These are phyloP conservation scores for Hesperophylax magnus DNA, from an alignment of 1,140 invertebrate genomes.

Conservation along the genomic window DNA sequence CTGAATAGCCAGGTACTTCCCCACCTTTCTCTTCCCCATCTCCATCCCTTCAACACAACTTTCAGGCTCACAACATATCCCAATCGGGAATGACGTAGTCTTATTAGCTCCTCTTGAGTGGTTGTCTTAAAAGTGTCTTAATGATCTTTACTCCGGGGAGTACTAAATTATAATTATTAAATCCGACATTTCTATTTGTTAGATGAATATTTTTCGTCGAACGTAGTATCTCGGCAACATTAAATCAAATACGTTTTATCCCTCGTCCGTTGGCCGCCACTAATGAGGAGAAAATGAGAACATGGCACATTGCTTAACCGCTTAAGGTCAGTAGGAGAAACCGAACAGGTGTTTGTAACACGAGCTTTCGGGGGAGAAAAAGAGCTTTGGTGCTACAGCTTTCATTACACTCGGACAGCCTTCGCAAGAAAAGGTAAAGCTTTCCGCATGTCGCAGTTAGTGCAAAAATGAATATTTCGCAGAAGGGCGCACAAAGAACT, in stretches of 20 bases:
- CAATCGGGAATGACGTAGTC: too few relatives aligned
- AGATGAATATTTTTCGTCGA: too few relatives aligned
- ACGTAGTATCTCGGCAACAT: neutral
- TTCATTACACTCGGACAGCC: constrained; percentile 37
- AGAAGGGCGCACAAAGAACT: constrained; percentile 9
- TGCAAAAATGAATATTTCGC: constrained; percentile 55
- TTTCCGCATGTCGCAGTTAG: constrained; percentile 41
- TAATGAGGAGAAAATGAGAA: constrained; percentile 37
- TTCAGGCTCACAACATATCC: too few relatives aligned
- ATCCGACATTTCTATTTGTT: too few relatives aligned
- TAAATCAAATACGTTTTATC: constrained; percentile 3
- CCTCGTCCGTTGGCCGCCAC: neutral
- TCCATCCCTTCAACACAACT: too few relatives aligned
- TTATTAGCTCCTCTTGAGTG: too few relatives aligned
- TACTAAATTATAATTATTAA: too few relatives aligned
- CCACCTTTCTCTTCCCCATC: too few relatives aligned
- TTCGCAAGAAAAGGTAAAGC: constrained; percentile 24
- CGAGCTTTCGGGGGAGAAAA: constrained; percentile 11
- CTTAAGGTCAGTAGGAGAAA: constrained; percentile 13
- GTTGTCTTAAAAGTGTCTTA: too few relatives aligned
- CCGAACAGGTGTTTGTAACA: constrained; percentile 53
- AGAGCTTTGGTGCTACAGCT: constrained; percentile 1
- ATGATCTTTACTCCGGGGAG: too few relatives aligned
- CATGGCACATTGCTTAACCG: constrained; percentile 29
- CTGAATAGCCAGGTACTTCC: too few relatives aligned